Evolutionary conservation across 2,888 invertebrate genomes (phyloP), one percentile per base, ranked within the genome.

Genomic region (Drosophila rellima): DNA sequence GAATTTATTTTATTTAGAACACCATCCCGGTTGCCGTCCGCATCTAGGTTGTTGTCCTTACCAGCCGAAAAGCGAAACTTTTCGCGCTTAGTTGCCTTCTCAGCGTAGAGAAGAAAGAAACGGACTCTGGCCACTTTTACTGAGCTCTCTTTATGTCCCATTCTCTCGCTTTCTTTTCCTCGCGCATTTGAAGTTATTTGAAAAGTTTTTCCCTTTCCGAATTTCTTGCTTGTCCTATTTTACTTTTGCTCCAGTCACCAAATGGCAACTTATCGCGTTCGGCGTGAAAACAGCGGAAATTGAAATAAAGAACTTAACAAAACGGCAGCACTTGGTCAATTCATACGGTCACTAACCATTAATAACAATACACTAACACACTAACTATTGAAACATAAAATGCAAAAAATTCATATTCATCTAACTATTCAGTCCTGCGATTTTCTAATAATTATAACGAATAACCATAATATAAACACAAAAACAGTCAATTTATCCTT

Each of bases 1-100:
- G 81, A 85, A 90, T 88, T 76, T 80, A 85, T 89, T 86, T 90
- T 74, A 78, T 80, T 83, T 75, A 83, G 76, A 71, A 62, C 81
- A 59, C 52, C 76, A 70, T 68, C 66, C 66, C 60, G 45, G 51
- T 54, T 33, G 60, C 39, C 61, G 29, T 42, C 45, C 20, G 37
- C 65, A 50, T 56, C 26, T 42, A 39, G 18, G 54, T 55, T 45
- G 54, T 66, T 52, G 80, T 70, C 65, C 66, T 59, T 68, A 56
- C 50, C 66, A 64, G 72, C 20, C 62, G 62, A 73, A 78, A 90
- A 69, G 87, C 73, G 67, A 86, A 90, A 90, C 78, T 85, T 89
- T 88, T 85, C 80, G 88, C 88, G 85, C 86, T 76, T 73, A 74
- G 80, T 74, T 77, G 82, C 88, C 74, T 74, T 60, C 70, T 59